Conservation (phyloP, 1,140 invertebrate species). For the Drosophila gunungcola region DNA sequence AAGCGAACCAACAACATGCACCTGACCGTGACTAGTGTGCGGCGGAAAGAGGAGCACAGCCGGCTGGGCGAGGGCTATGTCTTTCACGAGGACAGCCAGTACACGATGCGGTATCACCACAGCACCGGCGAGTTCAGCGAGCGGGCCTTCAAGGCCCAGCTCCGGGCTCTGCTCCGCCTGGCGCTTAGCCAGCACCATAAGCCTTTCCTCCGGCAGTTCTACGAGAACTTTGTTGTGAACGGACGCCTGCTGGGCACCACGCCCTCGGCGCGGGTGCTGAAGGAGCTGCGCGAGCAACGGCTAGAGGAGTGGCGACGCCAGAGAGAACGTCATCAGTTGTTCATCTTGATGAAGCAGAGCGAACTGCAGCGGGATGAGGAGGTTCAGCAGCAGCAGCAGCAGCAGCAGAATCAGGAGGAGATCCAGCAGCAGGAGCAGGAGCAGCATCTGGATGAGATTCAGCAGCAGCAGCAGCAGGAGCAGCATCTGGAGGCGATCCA, state of each 20-base stretch:
- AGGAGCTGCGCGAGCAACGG: slow-evolving; percentile 67
- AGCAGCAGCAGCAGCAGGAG: slow-evolving; percentile 44
- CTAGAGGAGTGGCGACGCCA: slow-evolving; percentile 74
- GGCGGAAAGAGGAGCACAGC: slow-evolving; percentile 39
- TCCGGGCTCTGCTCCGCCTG: slow-evolving; percentile 67
- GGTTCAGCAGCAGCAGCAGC: slow-evolving; percentile 12
- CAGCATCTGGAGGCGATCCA: slow-evolving; percentile 49
- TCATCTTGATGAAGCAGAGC: slow-evolving; percentile 41
- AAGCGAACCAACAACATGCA: slow-evolving; percentile 65
- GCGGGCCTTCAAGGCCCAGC: slow-evolving; percentile 77
- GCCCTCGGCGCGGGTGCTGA: slow-evolving; percentile 63
- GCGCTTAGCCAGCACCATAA: slow-evolving; percentile 76
- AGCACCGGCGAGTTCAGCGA: slow-evolving; percentile 80
- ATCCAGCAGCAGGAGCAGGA: slow-evolving; percentile 33
- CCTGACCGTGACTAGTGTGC: slow-evolving; percentile 28
- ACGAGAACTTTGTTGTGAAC: slow-evolving; percentile 74
- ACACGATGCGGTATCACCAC: slow-evolving; percentile 77
- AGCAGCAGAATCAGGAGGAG: slow-evolving; percentile 30
- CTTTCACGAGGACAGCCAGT: slow-evolving; percentile 75
- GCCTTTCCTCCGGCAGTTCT: slow-evolving; percentile 79
- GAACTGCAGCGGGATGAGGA: slow-evolving; percentile 31
- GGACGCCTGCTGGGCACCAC: slow-evolving; percentile 72
- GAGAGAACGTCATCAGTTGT: slow-evolving; percentile 47
- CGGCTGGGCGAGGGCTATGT: slow-evolving; percentile 72
- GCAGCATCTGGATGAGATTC: slow-evolving; percentile 35